These are phyloP conservation scores for Bombus soroeensis DNA, from an alignment of 1,140 invertebrate genomes.

Conservation along the genomic window DNA sequence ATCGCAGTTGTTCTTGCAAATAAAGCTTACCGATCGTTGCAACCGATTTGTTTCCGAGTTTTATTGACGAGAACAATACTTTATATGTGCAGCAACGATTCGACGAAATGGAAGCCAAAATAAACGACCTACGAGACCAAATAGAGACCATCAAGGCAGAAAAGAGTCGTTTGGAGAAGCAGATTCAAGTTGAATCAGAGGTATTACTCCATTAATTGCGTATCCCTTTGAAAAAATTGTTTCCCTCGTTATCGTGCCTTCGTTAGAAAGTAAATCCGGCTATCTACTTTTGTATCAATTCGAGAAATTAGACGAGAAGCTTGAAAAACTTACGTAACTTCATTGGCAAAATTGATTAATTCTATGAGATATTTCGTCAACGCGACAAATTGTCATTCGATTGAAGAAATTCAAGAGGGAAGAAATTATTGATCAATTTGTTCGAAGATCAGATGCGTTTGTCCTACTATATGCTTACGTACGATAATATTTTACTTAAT, in stretches of 20 bases:
- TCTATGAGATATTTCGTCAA: too few species aligned
- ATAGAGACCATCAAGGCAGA: slow-evolving; percentile 78
- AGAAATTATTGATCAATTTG: not conserved
- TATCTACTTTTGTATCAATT: too few species aligned
- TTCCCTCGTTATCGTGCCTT: not conserved
- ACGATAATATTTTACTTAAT: too few species aligned
- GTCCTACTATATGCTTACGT: too few species aligned
- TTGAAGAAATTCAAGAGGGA: not conserved
- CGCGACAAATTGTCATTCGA: not conserved
- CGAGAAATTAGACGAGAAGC: too few species aligned
- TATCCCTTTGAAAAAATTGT: not conserved
- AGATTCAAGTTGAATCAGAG: slow-evolving; percentile 77
- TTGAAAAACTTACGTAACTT: too few species aligned
- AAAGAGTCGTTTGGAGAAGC: slow-evolving; percentile 76
- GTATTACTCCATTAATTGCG: slow-evolving; percentile 63
- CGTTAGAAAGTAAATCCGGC: not conserved
- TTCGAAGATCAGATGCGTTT: not conserved
- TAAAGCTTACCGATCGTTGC: slow-evolving; percentile 66
- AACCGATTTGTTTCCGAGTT: slow-evolving; percentile 67
- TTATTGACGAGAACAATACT: slow-evolving; percentile 74
- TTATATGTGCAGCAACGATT: slow-evolving; percentile 79
- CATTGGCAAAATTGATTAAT: too few species aligned
- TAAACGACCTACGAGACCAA: slow-evolving; percentile 78
- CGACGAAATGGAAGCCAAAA: slow-evolving; percentile 81
- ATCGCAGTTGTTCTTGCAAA: slow-evolving; percentile 64